phyloP scores from a whole-genome alignment of 53 echinoderm and acorn worm species.

The Holothuria scabra region DNA sequence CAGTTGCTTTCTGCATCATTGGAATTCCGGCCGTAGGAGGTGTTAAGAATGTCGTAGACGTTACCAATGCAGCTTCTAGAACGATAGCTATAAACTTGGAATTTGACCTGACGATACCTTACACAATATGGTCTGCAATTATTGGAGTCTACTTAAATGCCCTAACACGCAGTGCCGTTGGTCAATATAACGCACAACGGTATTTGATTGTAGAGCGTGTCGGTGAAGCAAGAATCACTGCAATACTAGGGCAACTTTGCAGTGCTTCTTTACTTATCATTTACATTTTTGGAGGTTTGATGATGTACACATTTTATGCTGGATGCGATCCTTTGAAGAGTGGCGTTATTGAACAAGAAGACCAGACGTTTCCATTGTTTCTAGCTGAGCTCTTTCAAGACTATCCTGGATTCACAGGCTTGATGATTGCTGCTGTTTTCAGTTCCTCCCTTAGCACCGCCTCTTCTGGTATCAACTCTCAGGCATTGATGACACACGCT shows the following conservation, averaged over 20 bases:
- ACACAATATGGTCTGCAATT: not conserved
- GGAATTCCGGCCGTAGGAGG: not conserved
- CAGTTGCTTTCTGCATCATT: not conserved
- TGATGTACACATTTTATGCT: slow-evolving; percentile 13
- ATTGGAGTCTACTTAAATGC: not conserved
- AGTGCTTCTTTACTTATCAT: not conserved
- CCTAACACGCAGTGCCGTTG: not conserved
- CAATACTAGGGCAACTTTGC: not conserved
- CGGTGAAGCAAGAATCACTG: not conserved
- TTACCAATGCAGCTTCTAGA: not conserved
- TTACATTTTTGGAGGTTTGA: not conserved
- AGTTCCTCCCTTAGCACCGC: slow-evolving; percentile 28
- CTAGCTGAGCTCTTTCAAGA: not conserved
- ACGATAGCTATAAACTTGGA: not conserved
- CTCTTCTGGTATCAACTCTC: slow-evolving; percentile 18
- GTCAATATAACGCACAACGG: slow-evolving; percentile 6
- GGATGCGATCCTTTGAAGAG: not conserved
- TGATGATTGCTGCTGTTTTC: slow-evolving; percentile 7
- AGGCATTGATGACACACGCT: slow-evolving; percentile 11
- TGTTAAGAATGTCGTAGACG: not conserved
- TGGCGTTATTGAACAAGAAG: not conserved
- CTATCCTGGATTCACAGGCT: slow-evolving; percentile 1
- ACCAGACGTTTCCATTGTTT: slow-evolving; percentile 1
- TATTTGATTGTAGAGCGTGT: not conserved
- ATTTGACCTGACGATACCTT: not conserved